Evolutionary conservation across 2,888 invertebrate genomes (phyloP).

Genomic region (Dasypolia templi): DNA sequence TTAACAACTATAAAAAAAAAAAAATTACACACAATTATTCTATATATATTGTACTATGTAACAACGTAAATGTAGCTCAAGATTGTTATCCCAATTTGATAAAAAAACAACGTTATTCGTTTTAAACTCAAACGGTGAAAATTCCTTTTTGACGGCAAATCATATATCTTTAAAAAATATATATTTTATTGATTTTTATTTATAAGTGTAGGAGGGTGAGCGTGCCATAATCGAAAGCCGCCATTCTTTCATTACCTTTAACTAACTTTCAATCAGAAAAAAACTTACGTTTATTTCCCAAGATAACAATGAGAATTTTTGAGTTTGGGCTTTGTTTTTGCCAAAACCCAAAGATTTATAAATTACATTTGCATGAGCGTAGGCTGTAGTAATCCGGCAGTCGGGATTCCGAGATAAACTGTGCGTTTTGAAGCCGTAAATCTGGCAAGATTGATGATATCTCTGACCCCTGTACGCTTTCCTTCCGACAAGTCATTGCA

Average conservation of each 20-base stretch:
- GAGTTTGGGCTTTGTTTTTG: conserved; percentile 11
- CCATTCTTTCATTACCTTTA: background rate
- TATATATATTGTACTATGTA: too few species aligned
- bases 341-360: conserved; percentile 39
- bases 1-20: background rate
- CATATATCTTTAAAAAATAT: background rate
- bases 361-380: conserved; percentile 39
- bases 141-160: background rate
- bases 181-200: conserved; percentile 23
- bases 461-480: conserved; percentile 75
- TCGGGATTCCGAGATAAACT: conserved; percentile 80
- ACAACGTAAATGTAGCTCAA: background rate
- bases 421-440: conserved; percentile 78
- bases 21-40: background rate
- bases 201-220: background rate
- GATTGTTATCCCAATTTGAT: background rate
- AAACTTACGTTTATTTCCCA: background rate
- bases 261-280: background rate
- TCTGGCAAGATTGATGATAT: conserved; percentile 85
- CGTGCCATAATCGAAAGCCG: background rate
- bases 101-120: background rate
- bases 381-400: conserved; percentile 70
- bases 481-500: conserved; percentile 72
- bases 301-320: conserved; percentile 2
- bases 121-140: background rate